Percentiles rank a stretch among this genome's conserved stretches.
Evolutionary conservation across 2,113 vertebrate species (phyloP).

Genomic region (Oreochromis spilurus): DNA sequence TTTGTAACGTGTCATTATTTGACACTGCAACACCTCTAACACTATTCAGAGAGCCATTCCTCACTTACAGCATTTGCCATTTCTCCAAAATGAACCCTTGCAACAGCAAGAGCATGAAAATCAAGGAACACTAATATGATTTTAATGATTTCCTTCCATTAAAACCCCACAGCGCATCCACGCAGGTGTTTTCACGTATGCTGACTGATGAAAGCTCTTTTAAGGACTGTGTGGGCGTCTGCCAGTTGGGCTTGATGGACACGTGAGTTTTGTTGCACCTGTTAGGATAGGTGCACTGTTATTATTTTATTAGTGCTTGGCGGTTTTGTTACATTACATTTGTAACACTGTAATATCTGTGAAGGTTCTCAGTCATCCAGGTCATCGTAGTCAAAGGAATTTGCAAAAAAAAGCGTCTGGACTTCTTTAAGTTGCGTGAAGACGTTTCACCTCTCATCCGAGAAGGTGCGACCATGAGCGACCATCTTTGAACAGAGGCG

Average conservation of each 20-base stretch:
- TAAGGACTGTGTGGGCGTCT: not conserved
- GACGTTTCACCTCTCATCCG: too few relatives aligned
- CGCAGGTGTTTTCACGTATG: not conserved
- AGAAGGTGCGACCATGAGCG: too few relatives aligned
- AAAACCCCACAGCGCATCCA: not conserved
- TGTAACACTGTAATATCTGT: not conserved
- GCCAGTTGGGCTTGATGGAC: not conserved
- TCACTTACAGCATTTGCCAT: not conserved
- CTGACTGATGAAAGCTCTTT: not conserved
- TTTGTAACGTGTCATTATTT: not conserved
- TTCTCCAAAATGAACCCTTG: not conserved
- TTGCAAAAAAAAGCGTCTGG: too few relatives aligned
- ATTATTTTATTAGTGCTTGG: not conserved
- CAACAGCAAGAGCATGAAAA: not conserved
- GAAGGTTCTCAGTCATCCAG: too few relatives aligned
- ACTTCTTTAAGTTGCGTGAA: too few relatives aligned
- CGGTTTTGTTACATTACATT: not conserved
- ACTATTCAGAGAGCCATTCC: accelerated
- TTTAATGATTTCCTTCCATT: not conserved
- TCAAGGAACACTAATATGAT: not conserved
- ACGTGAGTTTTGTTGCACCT: not conserved
- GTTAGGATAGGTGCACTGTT: not conserved
- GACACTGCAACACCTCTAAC: not conserved
- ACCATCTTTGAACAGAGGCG: too few relatives aligned
- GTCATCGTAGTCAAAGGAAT: too few relatives aligned